A percentile compares a stretch with the other conserved stretches of the same genome.
These are phyloP conservation scores for Yponomeuta evonymella DNA, from an alignment of 2,888 invertebrate species.

Conservation along the genomic window DNA sequence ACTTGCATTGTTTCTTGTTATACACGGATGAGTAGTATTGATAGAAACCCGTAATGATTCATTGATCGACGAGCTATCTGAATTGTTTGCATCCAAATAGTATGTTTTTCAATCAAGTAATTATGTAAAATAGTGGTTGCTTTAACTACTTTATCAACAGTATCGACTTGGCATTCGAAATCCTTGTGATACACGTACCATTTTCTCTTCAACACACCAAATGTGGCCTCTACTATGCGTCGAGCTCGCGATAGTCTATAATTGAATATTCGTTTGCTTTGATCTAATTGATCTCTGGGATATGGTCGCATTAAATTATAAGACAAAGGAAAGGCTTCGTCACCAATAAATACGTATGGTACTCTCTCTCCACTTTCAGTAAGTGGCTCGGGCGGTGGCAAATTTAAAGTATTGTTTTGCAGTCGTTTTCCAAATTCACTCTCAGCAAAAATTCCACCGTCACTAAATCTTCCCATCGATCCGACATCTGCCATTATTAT, in stretches of 20 bases:
- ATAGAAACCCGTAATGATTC: constrained; percentile 4
- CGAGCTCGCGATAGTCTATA: constrained; percentile 27
- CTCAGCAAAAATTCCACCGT: constrained; percentile 5
- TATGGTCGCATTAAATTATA: constrained; percentile 28
- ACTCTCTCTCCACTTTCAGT: constrained; percentile 21
- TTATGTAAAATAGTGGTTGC: constrained; percentile 21
- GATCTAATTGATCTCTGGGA: constrained; percentile 23
- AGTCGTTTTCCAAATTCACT: neutral
- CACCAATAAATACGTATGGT: constrained; percentile 27
- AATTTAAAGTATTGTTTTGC: constrained; percentile 21
- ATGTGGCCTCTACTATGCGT: constrained; percentile 27
- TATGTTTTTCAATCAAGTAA: constrained; percentile 11
- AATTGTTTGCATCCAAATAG: constrained; percentile 4
- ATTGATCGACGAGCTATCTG: constrained; percentile 4
- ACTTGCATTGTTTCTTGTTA: constrained; percentile 6
- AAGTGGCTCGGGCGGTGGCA: constrained; percentile 23
- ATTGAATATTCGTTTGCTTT: constrained; percentile 26
- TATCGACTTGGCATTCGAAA: constrained; percentile 22
- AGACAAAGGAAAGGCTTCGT: constrained; percentile 25
- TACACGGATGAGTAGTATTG: constrained; percentile 4
- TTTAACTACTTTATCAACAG: constrained; percentile 23
- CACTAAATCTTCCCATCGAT: constrained; percentile 15
- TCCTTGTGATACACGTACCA: constrained; percentile 25
- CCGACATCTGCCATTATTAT: constrained; percentile 12
- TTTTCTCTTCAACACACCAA: constrained; percentile 26